Base-by-base conservation (phyloP, 2,888 invertebrate species). In the Acleris laterana region DNA sequence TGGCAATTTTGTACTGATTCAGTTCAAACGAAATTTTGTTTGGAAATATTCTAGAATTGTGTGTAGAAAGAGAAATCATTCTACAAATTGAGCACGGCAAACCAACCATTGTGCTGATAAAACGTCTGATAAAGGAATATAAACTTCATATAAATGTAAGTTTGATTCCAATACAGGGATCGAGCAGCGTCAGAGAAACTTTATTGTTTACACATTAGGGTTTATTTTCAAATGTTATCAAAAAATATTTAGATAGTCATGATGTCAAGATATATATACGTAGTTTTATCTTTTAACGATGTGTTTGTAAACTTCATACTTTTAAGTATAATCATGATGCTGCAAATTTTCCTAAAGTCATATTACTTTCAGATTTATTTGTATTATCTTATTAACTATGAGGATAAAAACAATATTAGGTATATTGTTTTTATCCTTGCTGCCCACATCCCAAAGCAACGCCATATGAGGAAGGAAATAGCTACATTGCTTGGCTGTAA, bases 81-180 rank as follows among this genome's bases (percentile, higher is more conserved):
- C 6, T 46, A 7, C n/a, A 46, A n/a, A 46, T 7, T 17, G 13
- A 46, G n/a, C 16, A 44, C 5, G 46, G 16, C 16, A 17, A 46
- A 17, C 38, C 5, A 38, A 5, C 38, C 38, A 38, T 38, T 38
- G 46, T n/a, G 7, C 46, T 32, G 61, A 61, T 65, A 55, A 60
- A 64, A 56, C 51, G 25, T 52, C 17, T 48, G 61, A 52, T 57
- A 66, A 66, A 66, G 48, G 51, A 61, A 57, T 52, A 62, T 52
- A 62, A 57, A 57, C 46, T 66, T 44, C 38, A 56, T 65, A 50
- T 60, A 49, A 25, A 32, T 9, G 49, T 44, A 44, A 55, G 48
- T 65, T 16, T 49, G 25, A 55, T 60, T 50, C 42, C 22, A 46
- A 32, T 22, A 32, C 7, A 42, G 20, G 7, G 13, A 44, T 19